Base-by-base conservation (phyloP, 2,797 vertebrate species). In the Ataeniobius toweri region DNA sequence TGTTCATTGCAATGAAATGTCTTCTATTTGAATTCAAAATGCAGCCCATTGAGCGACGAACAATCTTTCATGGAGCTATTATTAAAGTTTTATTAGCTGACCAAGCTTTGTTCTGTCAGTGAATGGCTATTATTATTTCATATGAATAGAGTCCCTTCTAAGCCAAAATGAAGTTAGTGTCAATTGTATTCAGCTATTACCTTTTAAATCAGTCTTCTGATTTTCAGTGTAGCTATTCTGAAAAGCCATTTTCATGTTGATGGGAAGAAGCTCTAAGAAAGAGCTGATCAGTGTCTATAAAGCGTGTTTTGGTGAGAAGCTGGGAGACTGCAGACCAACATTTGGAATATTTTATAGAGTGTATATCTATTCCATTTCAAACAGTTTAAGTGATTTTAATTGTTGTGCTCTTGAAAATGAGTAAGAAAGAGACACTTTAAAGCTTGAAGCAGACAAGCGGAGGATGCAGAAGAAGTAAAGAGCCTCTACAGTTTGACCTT, bases 21-120 rank as follows among this genome's bases (percentile, higher is more conserved):
- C 36, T 74, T 81, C 78, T 73, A 88, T 88, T 89, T 89, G 71
- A 88, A 91, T 90, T 88, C 77, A 74, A 75, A 84, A 84, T 77
- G 75, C 48, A 1, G n/a, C 68, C 89, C 68, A 89, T 69, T 80
- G 65, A 86, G 77, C 85, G 72, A 41, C 80, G 71, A 84, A 74
- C 75, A 87, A 85, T 89, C 58, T 85, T 77, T 70, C 75, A 82
- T 85, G 83, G 74, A 77, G 79, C 80, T 82, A 76, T 83, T 90
- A 91, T 87, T 83, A 92, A 81, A 89, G 88, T 93, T 92, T 91
- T 91, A 92, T 92, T 91, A 90, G 80, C 85, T 81, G 82, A 73
- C 74, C 26, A n/a, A 59, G 75, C 88, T 91, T 91, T 92, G 85
- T 89, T 84, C 81, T 79, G 78, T 53, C 73, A 80, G n/a, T 91